phyloP scores from a whole-genome alignment of 2,113 vertebrate species.

The Psilopsiagon aymara region DNA sequence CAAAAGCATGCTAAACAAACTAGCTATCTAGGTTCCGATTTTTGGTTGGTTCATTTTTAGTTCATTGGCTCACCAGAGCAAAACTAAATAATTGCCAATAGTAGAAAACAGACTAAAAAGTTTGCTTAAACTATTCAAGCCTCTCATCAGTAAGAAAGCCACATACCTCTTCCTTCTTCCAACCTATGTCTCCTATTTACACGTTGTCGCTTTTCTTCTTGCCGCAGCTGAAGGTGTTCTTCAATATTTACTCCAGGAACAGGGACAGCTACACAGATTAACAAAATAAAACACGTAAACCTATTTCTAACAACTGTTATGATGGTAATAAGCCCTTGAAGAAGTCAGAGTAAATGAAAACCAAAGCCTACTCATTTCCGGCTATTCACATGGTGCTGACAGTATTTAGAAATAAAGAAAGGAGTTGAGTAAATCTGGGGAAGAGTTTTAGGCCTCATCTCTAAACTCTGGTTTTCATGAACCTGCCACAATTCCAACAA shows the following conservation, averaged over 20 bases:
- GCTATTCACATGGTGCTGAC: neutral
- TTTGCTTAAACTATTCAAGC: neutral
- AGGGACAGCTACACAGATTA: slow-evolving; percentile 88
- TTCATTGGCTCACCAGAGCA: neutral
- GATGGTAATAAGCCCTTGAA: neutral
- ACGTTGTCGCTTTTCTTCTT: slow-evolving; percentile 96
- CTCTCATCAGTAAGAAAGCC: neutral
- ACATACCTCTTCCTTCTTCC: slow-evolving; percentile 95
- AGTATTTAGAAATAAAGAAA: neutral
- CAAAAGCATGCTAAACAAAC: neutral
- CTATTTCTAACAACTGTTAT: neutral
- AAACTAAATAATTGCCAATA: neutral
- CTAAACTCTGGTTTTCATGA: neutral
- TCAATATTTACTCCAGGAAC: slow-evolving; percentile 98
- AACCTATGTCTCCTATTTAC: slow-evolving; percentile 92
- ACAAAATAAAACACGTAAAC: neutral
- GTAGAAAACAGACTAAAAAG: neutral
- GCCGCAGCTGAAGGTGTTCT: slow-evolving; percentile 95
- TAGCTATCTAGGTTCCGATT: neutral
- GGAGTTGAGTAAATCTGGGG: neutral
- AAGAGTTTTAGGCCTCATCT: neutral
- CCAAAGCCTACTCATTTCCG: neutral
- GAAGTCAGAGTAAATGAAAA: neutral
- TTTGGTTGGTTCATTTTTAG: neutral
- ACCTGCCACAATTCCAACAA: neutral